These are phyloP conservation scores for Neopelma chrysocephalum DNA, from an alignment of 2,797 vertebrate genomes.

Conservation along the genomic window DNA sequence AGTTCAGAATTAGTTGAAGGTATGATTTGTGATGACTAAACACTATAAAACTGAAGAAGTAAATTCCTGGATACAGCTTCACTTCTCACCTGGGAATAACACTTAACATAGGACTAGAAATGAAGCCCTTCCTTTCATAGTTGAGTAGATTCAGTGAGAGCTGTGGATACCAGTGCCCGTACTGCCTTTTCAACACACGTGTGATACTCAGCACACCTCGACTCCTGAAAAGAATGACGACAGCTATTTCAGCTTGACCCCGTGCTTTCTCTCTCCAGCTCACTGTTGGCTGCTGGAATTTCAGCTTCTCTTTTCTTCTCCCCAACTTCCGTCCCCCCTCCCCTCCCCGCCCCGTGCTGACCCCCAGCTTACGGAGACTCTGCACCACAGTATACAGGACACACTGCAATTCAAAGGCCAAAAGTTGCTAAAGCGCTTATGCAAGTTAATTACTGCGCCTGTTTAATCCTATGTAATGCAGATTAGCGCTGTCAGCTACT, in stretches of 20 bases:
- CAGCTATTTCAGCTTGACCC: not conserved
- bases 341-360: fast-evolving
- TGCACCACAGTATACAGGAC: not conserved
- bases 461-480: conserved; percentile 62
- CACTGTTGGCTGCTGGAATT: not conserved
- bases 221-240: not conserved
- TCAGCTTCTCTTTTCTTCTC: not conserved
- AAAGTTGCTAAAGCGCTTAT: conserved; percentile 66
- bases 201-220: not conserved
- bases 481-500: conserved; percentile 61
- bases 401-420: not conserved
- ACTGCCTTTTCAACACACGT: not conserved
- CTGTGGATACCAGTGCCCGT: not conserved
- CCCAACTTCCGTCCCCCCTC: not conserved
- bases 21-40: not conserved
- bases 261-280: not conserved
- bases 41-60: not conserved
- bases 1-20: not conserved
- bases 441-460: conserved; percentile 61
- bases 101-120: not conserved
- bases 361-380: not conserved
- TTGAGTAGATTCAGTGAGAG: not conserved
- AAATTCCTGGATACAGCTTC: not conserved
- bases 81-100: not conserved
- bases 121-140: fast-evolving